Conservation (phyloP, 2,113 vertebrate species). For the Tragelaphus buxtoni region DNA sequence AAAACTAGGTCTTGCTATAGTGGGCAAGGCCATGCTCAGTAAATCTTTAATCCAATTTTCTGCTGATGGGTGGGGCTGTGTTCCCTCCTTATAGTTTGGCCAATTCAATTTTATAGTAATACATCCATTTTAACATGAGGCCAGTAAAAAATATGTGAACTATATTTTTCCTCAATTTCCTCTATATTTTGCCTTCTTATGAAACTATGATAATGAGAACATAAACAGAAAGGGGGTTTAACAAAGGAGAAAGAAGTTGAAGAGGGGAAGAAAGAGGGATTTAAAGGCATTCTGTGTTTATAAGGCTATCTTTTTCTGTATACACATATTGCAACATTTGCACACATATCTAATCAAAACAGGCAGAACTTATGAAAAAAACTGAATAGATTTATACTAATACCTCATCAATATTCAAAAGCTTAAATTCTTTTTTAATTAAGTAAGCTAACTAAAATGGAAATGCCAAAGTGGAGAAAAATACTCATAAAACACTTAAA, state of each 20-base stretch:
- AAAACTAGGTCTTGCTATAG: background rate
- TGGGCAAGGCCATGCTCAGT: background rate
- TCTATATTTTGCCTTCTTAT: background rate
- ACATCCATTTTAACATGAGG: background rate
- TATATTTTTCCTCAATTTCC: background rate
- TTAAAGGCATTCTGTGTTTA: background rate
- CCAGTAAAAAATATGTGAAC: background rate
- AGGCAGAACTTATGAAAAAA: background rate
- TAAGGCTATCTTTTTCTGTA: background rate
- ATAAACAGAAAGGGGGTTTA: background rate
- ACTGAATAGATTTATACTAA: background rate
- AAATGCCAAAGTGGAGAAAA: background rate
- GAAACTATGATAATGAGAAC: background rate
- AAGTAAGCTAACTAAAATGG: background rate
- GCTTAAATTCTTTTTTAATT: background rate
- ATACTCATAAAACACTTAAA: background rate
- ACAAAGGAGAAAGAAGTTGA: background rate
- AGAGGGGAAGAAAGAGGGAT: background rate
- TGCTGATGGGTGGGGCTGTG: background rate
- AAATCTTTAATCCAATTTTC: background rate
- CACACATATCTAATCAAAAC: background rate
- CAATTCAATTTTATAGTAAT: background rate
- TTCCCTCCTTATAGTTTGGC: background rate
- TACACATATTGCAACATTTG: too few species aligned
- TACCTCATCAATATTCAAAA: background rate